Conservation (phyloP, 2,113 vertebrate genomes). For the Chaetorhynchus papuensis region DNA sequence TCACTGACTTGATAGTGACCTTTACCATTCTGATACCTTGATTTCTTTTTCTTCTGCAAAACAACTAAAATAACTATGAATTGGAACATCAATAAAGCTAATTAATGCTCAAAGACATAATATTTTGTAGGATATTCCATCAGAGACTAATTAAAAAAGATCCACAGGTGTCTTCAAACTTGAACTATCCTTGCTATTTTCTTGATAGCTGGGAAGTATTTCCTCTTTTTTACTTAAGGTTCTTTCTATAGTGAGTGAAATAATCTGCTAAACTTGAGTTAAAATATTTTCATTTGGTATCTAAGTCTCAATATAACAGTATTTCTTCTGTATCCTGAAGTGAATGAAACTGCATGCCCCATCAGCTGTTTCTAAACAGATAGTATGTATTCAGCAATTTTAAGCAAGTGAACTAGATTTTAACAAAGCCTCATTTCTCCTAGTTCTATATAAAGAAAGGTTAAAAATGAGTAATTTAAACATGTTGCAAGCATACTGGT, state of each 20-base stretch:
- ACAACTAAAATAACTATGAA: neutral
- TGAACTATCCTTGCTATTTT: neutral
- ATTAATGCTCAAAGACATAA: neutral
- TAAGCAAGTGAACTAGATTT: neutral
- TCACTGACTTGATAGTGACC: neutral
- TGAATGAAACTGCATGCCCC: neutral
- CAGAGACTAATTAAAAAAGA: neutral
- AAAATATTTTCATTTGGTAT: neutral
- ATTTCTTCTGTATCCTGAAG: neutral
- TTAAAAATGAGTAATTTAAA: neutral
- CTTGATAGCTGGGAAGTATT: neutral
- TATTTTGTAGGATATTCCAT: neutral
- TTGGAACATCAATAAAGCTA: neutral
- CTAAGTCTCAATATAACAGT: neutral
- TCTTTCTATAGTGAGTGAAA: neutral
- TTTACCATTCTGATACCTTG: neutral
- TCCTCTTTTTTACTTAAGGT: neutral
- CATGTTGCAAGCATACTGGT: slow-evolving; percentile 76
- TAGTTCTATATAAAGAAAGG: neutral
- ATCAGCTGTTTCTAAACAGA: neutral
- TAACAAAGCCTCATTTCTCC: neutral
- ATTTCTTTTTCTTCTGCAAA: neutral
- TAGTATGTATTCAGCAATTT: neutral
- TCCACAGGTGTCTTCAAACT: neutral
- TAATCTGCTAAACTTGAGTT: neutral